phyloP scores from a whole-genome alignment of 2,113 vertebrate genomes.

The Calidris pugnax region DNA sequence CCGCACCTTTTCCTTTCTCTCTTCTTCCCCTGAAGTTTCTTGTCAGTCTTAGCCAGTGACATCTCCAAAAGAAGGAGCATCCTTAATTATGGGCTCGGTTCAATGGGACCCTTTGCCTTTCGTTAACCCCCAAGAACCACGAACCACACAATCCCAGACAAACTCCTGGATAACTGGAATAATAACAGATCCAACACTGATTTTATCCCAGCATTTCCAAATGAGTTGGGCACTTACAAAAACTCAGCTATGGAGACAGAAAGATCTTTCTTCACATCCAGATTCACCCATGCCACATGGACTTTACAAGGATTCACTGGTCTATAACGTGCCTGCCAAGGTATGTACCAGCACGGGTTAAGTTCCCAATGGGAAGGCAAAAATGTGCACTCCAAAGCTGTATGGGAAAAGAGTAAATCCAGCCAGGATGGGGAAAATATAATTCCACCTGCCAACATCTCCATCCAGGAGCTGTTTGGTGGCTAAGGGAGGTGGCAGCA shows the following conservation, averaged over 20 bases:
- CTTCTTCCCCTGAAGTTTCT: not conserved
- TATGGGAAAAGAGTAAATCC: not conserved
- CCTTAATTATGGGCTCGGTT: not conserved
- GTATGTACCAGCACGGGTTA: rapidly evolving
- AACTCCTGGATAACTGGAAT: not conserved
- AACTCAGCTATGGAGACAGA: not conserved
- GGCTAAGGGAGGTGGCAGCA: not conserved
- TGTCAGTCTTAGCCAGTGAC: not conserved
- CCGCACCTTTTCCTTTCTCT: not conserved
- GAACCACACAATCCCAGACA: not conserved
- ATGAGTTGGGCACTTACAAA: not conserved
- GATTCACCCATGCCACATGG: not conserved
- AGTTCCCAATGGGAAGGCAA: not conserved
- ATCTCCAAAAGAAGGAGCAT: not conserved
- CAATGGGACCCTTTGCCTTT: not conserved
- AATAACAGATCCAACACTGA: rapidly evolving
- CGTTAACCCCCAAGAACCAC: not conserved
- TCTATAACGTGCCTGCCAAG: not conserved
- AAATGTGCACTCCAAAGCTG: not conserved
- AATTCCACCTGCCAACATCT: not conserved
- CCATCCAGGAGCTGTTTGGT: not conserved
- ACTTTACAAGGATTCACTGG: not conserved
- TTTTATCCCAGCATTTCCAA: not conserved
- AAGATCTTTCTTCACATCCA: not conserved
- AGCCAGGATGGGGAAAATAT: not conserved